phyloP scores from a whole-genome alignment of 2,797 vertebrate species.

The Acrocephalus scirpaceus region DNA sequence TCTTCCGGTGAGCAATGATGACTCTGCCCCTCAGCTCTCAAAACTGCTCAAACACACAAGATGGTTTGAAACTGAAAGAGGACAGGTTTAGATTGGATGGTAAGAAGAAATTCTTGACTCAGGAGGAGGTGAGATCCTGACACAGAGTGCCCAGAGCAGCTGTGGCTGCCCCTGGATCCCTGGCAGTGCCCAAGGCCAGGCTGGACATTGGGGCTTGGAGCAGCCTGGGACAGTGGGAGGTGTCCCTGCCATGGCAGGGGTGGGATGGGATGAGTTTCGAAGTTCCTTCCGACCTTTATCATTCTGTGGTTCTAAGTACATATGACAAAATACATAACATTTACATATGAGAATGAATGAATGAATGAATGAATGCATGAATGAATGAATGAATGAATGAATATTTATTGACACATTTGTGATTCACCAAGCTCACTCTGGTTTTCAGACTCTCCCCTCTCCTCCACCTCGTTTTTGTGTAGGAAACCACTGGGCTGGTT shows the following conservation, averaged over 20 bases:
- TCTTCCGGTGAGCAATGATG: neutral
- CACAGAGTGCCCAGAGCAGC: neutral
- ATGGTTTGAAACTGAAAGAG: neutral
- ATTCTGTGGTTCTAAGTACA: neutral
- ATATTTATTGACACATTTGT: neutral
- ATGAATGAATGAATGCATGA: neutral
- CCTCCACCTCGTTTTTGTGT: neutral
- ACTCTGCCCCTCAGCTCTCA: neutral
- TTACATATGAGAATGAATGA: neutral
- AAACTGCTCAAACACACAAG: neutral
- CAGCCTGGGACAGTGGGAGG: neutral
- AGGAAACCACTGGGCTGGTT: fast-evolving
- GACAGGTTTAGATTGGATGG: neutral
- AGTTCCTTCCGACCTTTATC: neutral
- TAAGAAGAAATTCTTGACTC: neutral
- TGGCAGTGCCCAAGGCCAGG: neutral
- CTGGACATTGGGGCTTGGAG: neutral
- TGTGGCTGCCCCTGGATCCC: neutral
- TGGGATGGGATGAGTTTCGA: fast-evolving
- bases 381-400: neutral
- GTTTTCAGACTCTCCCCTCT: neutral
- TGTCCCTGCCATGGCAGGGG: neutral
- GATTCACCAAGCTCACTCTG: neutral
- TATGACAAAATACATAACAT: neutral
- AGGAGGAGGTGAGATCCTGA: neutral